Base-by-base conservation (phyloP, 2,113 vertebrate species). In the Theropithecus gelada region DNA sequence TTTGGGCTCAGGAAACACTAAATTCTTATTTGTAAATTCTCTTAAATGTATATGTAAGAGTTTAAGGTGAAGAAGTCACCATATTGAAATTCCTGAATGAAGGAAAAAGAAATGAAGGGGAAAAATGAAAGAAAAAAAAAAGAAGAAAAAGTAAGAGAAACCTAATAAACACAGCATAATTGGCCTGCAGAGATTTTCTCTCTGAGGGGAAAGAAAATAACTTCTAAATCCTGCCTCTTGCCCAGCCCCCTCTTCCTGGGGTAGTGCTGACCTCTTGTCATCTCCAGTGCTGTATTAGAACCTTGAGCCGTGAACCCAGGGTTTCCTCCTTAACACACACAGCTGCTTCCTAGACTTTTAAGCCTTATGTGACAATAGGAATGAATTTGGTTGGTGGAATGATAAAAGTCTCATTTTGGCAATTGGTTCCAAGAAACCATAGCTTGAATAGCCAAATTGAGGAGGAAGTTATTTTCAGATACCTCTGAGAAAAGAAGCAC, bases 111-210 rank as follows among this genome's bases (percentile, higher is more conserved):
- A 76, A 76, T 55, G 35, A 70, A 55, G 20, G 3, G 1, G 38
- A 5, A 45, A 35, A 57, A 43, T 93, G 16, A 57, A 45, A 32
- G 52, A 5, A 25, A 64, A 27, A 40, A 25, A 13, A 27, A 40
- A 76, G 18, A 13, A 76, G 11, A 16, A 38, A 66, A 76, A 85
- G 55, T 88, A 78, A 55, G 32, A n/a, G 27, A 93, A 96, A 6
- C 35, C 35, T 90, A 92, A 85, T 7, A 75, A 89, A 23, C 27
- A 73, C 64, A 64, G 38, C 6, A 40, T 97, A 96, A 98, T 95
- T 95, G 88, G 91, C 43, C 97, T 93, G 16, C 40, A 25, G 96
- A 97, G 96, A 93, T 80, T 95, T 92, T 86, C 35, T 80, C 93
- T 93, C 91, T 57, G 25, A 93, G 96, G 97, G 45, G 70, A 61